Conservation (phyloP, 2,113 vertebrate species). For the Nibea coibor region DNA sequence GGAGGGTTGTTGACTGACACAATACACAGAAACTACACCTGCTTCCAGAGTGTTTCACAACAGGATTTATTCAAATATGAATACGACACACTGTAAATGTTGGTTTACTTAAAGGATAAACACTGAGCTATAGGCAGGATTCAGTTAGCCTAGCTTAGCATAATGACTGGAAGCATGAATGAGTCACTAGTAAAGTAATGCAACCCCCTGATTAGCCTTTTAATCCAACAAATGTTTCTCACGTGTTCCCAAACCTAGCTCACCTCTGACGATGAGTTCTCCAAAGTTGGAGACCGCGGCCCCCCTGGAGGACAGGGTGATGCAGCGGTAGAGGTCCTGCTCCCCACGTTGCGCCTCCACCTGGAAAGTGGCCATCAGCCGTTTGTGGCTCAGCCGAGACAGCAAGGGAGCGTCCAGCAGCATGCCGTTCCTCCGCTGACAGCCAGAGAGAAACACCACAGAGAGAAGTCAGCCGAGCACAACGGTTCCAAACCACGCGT, state of each 20-base stretch:
- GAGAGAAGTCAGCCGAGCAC: slow-evolving; percentile 26
- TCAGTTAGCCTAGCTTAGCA: not conserved
- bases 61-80: not conserved
- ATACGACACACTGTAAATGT: not conserved
- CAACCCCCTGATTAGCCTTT: too few relatives aligned
- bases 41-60: not conserved
- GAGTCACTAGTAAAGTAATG: too few relatives aligned
- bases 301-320: slow-evolving; percentile 89
- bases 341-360: slow-evolving; percentile 85
- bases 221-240: not conserved
- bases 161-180: not conserved
- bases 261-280: slow-evolving; percentile 96
- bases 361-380: slow-evolving; percentile 92
- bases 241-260: not conserved
- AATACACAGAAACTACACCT: slow-evolving; percentile 4
- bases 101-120: not conserved
- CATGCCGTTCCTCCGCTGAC: slow-evolving; percentile 88
- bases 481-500: not conserved
- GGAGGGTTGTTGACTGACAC: slow-evolving; percentile 6
- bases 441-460: slow-evolving; percentile 21
- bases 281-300: slow-evolving; percentile 95
- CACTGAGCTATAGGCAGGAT: not conserved
- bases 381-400: slow-evolving; percentile 89
- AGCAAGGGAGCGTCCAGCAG: slow-evolving; percentile 82
- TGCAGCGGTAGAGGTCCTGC: slow-evolving; percentile 94